Percentiles rank a stretch among this genome's conserved stretches.
Evolutionary conservation across 1,140 invertebrate genomes (phyloP).

Genomic region (Diprion similis): DNA sequence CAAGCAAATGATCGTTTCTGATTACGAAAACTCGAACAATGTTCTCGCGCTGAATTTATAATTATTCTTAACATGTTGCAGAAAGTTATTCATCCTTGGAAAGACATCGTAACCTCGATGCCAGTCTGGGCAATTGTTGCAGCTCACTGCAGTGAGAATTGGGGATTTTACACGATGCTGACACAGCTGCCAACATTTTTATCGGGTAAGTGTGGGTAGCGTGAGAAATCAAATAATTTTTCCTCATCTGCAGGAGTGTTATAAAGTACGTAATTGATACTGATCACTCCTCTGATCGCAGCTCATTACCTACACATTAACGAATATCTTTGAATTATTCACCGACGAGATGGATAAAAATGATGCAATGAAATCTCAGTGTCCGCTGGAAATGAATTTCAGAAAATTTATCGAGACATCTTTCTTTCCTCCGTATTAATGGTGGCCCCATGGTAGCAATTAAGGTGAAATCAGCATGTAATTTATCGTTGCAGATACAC

Average conservation of each 20-base stretch:
- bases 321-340: too few species aligned
- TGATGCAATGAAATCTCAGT: too few species aligned
- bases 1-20: neutral
- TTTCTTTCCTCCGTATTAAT: too few species aligned
- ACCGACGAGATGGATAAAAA: too few species aligned
- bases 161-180: constrained; percentile 93
- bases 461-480: too few species aligned
- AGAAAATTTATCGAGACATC: too few species aligned
- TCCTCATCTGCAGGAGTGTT: neutral
- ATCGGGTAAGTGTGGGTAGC: constrained; percentile 67
- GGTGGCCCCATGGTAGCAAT: too few species aligned
- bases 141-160: constrained; percentile 94
- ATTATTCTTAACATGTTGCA: constrained; percentile 19
- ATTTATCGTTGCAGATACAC: constrained; percentile 68
- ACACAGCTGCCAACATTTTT: constrained; percentile 92
- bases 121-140: constrained; percentile 91
- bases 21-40: neutral
- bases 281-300: too few species aligned
- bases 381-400: too few species aligned
- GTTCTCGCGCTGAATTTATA: neutral
- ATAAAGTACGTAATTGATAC: neutral
- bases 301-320: neutral
- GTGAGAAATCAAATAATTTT: constrained; percentile 12
- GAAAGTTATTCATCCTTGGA: constrained; percentile 78
- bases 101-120: constrained; percentile 77